These are phyloP conservation scores for Macrocentrus cingulum DNA, from an alignment of 1,140 invertebrate genomes.

Conservation along the genomic window DNA sequence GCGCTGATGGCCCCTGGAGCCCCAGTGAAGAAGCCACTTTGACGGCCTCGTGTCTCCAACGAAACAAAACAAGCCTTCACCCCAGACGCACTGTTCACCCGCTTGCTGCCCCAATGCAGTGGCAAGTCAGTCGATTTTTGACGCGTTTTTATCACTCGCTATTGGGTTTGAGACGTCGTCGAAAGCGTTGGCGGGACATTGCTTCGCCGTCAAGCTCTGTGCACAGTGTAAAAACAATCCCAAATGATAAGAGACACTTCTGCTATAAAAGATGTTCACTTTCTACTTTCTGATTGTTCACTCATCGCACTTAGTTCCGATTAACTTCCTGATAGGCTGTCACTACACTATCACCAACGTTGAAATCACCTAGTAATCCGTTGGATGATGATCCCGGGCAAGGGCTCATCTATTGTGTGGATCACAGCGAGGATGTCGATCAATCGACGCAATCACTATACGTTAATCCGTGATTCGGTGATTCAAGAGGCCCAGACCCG, in stretches of 20 bases:
- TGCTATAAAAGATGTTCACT: background rate
- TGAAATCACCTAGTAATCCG: background rate
- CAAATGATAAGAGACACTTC: too few relatives aligned
- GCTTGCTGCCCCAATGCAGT: background rate
- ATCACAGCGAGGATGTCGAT: conserved; percentile 6
- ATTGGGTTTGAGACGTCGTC: conserved; percentile 22
- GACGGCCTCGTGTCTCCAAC: conserved; percentile 54
- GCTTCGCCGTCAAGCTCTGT: conserved; percentile 27
- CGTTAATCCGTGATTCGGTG: conserved; percentile 19
- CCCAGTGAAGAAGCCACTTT: conserved; percentile 62
- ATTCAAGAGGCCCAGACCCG: conserved; percentile 54
- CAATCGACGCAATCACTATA: conserved; percentile 10
- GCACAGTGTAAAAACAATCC: background rate
- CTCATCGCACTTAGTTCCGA: background rate
- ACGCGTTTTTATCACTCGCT: background rate
- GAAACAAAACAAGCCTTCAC: conserved; percentile 30
- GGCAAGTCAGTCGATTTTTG: background rate
- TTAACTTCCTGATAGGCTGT: background rate
- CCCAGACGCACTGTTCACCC: background rate
- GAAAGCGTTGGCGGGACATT: conserved; percentile 37
- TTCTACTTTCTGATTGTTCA: background rate
- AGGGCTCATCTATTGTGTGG: too few relatives aligned
- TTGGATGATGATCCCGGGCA: too few relatives aligned
- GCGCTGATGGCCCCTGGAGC: conserved; percentile 58
- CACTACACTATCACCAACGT: background rate